Conservation (phyloP, 30 jellyfish, hydroid and myxozoan species). For the Aurelia aurita complex sp. Pacific region DNA sequence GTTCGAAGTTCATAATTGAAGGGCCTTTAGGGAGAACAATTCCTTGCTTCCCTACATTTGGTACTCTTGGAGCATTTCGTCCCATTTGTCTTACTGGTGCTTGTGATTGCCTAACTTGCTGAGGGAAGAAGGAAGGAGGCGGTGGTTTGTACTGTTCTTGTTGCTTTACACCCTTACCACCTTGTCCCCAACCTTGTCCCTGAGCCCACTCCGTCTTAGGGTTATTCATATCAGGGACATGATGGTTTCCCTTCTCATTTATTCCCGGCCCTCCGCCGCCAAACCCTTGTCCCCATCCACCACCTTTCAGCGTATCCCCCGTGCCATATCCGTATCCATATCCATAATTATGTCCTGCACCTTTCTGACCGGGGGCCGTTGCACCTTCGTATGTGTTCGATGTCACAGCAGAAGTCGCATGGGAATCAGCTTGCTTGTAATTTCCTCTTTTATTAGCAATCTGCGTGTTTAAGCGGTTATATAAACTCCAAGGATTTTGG, state of each 20-base stretch:
- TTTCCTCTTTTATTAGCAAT: constrained; percentile 36
- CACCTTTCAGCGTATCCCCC: constrained; percentile 67
- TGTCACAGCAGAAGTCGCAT: constrained; percentile 45
- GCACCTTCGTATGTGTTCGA: constrained; percentile 64
- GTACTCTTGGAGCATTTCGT: neutral
- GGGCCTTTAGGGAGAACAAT: constrained; percentile 60
- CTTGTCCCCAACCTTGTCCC: constrained; percentile 85
- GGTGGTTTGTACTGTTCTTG: constrained; percentile 46
- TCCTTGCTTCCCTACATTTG: neutral
- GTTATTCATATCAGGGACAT: constrained; percentile 49
- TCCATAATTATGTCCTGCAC: constrained; percentile 77
- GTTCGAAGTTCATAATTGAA: constrained; percentile 71
- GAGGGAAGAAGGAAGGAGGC: constrained; percentile 34
- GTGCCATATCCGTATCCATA: constrained; percentile 80
- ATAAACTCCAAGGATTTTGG: constrained; percentile 49
- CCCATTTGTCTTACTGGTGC: constrained; percentile 48
- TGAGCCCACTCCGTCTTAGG: constrained; percentile 56
- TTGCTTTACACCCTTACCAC: constrained; percentile 61
- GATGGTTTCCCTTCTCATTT: constrained; percentile 52
- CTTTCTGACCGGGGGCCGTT: constrained; percentile 66
- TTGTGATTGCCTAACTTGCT: constrained; percentile 1
- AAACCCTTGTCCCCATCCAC: constrained; percentile 78
- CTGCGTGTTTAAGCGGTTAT: constrained; percentile 33
- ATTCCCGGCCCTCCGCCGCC: constrained; percentile 85
- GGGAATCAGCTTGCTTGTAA: constrained; percentile 60